These are phyloP conservation scores for Strigamia transsilvanica DNA, from an alignment of 2,888 invertebrate species.

Conservation along the genomic window DNA sequence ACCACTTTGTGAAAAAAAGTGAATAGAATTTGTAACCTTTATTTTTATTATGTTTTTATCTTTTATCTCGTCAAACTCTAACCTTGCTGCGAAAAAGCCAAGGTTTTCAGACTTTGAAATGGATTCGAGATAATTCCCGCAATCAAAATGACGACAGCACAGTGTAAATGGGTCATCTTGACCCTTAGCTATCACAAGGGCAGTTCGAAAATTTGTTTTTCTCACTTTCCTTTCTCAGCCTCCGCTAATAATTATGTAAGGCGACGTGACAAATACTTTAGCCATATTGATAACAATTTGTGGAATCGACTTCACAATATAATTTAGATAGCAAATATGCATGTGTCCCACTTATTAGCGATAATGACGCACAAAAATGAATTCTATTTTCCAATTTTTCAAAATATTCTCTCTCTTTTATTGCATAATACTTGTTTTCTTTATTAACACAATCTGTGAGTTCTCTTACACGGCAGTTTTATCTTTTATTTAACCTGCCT, in stretches of 20 bases:
- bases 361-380: not conserved
- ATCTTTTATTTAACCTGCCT: conserved; percentile 1
- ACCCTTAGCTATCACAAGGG: conserved; percentile 37
- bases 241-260: conserved; percentile 6
- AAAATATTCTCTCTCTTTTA: not conserved
- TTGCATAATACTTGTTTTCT: conserved; percentile 21
- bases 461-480: not conserved
- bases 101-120: conserved; percentile 27
- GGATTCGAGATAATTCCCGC: not conserved
- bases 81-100: conserved; percentile 18
- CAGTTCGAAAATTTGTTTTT: conserved; percentile 6
- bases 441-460: not conserved
- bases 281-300: not conserved
- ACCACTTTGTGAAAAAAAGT: not conserved
- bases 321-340: not conserved
- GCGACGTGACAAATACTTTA: not conserved
- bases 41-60: not conserved
- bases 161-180: conserved; percentile 6
- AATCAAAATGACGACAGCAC: not conserved
- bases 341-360: not conserved
- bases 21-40: not conserved
- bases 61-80: not conserved
- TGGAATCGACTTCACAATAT: not conserved
- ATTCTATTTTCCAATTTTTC: not conserved
- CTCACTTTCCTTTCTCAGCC: not conserved